Evolutionary conservation across 2,888 invertebrate genomes (phyloP).

Genomic region (Megastigmus dorsalis): DNA sequence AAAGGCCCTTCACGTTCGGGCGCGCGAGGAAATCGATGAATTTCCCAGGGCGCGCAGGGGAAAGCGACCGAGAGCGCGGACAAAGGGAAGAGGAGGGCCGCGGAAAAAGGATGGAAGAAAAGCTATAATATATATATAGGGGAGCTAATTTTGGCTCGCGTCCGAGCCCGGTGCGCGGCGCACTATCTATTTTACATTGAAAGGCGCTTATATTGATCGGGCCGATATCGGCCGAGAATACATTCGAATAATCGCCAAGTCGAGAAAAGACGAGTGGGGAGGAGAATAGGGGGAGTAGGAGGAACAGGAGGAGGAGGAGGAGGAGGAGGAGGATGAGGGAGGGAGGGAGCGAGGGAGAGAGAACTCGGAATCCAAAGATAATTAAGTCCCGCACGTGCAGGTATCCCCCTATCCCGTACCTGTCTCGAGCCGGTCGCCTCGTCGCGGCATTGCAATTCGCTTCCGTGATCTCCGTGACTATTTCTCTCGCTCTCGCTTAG

Average conservation of each 20-base stretch:
- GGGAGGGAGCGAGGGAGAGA: too few species aligned
- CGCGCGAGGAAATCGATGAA: slow-evolving; percentile 22
- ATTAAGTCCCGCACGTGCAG: slow-evolving; percentile 36
- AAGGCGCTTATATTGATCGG: slow-evolving; percentile 17
- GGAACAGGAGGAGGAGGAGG: too few species aligned
- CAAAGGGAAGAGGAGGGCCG: not conserved
- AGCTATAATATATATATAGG: slow-evolving; percentile 5
- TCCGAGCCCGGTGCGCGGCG: not conserved
- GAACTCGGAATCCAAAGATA: slow-evolving; percentile 31
- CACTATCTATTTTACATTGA: slow-evolving; percentile 13
- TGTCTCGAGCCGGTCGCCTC: too few species aligned
- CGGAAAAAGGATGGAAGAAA: too few species aligned
- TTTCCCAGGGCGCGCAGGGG: not conserved
- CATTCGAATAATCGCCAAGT: slow-evolving; percentile 16
- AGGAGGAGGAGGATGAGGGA: too few species aligned
- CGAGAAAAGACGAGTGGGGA: slow-evolving; percentile 16
- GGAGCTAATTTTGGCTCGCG: slow-evolving; percentile 21
- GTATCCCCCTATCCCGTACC: not conserved
- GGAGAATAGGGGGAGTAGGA: too few species aligned
- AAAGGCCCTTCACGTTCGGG: slow-evolving; percentile 3
- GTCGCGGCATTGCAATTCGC: too few species aligned
- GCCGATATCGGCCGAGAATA: not conserved
- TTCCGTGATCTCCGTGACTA: slow-evolving; percentile 12
- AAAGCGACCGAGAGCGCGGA: not conserved
- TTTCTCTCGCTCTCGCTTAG: slow-evolving; percentile 29